These are phyloP conservation scores for Limenitis camilla DNA, from an alignment of 2,888 invertebrate species.

Conservation along the genomic window DNA sequence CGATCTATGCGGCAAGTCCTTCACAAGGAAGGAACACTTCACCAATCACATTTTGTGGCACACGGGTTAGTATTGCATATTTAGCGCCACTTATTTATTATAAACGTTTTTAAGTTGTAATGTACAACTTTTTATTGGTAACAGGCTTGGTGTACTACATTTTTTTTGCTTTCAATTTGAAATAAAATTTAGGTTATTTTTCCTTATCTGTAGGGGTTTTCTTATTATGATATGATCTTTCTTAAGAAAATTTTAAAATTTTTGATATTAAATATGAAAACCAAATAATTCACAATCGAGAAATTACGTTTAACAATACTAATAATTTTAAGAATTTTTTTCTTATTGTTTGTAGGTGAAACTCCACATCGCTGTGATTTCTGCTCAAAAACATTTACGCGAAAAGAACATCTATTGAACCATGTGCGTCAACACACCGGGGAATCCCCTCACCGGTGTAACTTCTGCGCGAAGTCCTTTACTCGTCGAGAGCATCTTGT, in stretches of 20 bases:
- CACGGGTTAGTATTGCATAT: conserved; percentile 75
- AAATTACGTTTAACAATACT: too few relatives aligned
- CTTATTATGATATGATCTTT: too few relatives aligned
- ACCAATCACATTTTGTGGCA: conserved; percentile 94
- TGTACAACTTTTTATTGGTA: conserved; percentile 3
- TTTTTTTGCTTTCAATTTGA: neutral
- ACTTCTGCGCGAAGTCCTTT: conserved; percentile 90
- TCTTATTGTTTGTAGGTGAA: conserved; percentile 66
- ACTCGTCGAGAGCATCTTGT: conserved; percentile 90
- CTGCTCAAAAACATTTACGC: conserved; percentile 85
- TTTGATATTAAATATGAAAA: too few relatives aligned
- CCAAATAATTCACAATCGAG: too few relatives aligned
- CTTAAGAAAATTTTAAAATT: too few relatives aligned
- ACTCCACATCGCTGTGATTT: conserved; percentile 86
- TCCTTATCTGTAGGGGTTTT: too few relatives aligned
- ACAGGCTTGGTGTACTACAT: conserved; percentile 42
- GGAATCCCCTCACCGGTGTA: conserved; percentile 89
- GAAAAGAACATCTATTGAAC: conserved; percentile 84
- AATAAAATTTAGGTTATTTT: neutral
- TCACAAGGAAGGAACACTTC: conserved; percentile 91
- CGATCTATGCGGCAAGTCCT: conserved; percentile 90
- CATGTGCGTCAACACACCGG: conserved; percentile 86
- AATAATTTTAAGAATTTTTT: neutral
- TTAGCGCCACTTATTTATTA: neutral
- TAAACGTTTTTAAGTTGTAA: neutral